Base-by-base conservation (phyloP, 2,797 vertebrate species). In the Hypotaenidia okinawae region DNA sequence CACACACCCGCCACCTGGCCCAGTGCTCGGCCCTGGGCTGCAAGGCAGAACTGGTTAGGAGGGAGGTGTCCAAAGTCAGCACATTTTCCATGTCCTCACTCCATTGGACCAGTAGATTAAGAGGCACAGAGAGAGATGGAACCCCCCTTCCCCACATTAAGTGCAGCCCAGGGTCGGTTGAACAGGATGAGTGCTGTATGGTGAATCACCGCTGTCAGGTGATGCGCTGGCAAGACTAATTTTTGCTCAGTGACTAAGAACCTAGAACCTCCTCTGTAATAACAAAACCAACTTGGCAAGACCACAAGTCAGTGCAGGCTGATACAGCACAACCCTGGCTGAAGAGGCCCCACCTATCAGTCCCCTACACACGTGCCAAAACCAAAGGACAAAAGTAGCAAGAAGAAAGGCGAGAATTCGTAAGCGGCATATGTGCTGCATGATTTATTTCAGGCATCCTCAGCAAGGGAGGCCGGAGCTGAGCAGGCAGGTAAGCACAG, bases 1-100 rank as follows among this genome's bases (percentile, higher is more conserved):
- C 82, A 74, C 87, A 94, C 84, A 93, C 61, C 90, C 43, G 2
- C 89, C 94, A 92, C 83, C 79, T 68, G 69, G 73, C 83, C 59
- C 78, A n/a, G 30, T 33, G 68, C 63, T 51, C 10, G 6, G 63
- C 27, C 58, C 37, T 6, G 2, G 49, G 43, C 37, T 57, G 54
- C 45, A 72, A 96, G 49, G 70, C 66, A 70, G 73, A 93, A 94
- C 86, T 19, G 0, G 90, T 90, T 92, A 68, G 32, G 14, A 90
- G 72, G 47, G 67, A 94, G 61, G 70, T 78, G 89, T 93, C 55
- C 52, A 35, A 80, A 87, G 64, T 85, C 91, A 89, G 91, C 78
- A 69, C 41, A 72, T 95, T 93, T 95, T 72, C 86, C 84, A 80
- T 3, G 6, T 37, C 75, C 63, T 74, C 70, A 16, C 2, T 6